A percentile compares a stretch with the other conserved stretches of the same genome.
Conservation (phyloP, 2,888 invertebrate species). For the Dastarcus helophoroides region DNA sequence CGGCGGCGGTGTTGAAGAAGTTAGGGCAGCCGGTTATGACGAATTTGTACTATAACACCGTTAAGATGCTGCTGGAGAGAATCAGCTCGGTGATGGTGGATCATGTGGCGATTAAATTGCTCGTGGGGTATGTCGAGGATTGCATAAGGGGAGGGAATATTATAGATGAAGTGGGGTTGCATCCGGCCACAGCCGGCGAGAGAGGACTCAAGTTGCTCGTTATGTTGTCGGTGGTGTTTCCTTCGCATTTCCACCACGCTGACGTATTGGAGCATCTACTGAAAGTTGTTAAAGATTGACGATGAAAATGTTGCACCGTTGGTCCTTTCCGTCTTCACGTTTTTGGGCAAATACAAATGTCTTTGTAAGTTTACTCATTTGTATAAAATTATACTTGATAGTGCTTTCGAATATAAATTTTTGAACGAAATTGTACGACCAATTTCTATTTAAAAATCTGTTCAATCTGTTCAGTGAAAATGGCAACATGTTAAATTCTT, state of each 20-base stretch:
- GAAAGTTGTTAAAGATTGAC: slow-evolving; percentile 65
- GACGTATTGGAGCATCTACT: slow-evolving; percentile 70
- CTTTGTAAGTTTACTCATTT: slow-evolving; percentile 46
- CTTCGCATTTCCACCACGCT: slow-evolving; percentile 81
- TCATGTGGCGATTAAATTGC: slow-evolving; percentile 68
- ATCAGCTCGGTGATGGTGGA: slow-evolving; percentile 96
- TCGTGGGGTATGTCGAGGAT: slow-evolving; percentile 52
- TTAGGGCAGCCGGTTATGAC: slow-evolving; percentile 91
- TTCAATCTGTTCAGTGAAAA: not conserved
- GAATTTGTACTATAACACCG: slow-evolving; percentile 89
- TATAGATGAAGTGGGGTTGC: slow-evolving; percentile 66
- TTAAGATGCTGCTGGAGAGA: slow-evolving; percentile 88
- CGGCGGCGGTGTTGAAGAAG: slow-evolving; percentile 78
- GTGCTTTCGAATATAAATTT: slow-evolving; percentile 4
- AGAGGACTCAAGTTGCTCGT: slow-evolving; percentile 80
- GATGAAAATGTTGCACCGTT: slow-evolving; percentile 71
- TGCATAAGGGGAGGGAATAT: slow-evolving; percentile 60
- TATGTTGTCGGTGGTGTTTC: slow-evolving; percentile 85
- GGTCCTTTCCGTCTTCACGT: slow-evolving; percentile 73
- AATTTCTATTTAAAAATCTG: not conserved
- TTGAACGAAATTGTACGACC: not conserved
- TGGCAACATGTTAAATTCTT: not conserved
- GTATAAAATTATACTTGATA: not conserved
- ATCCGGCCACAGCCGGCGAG: slow-evolving; percentile 72
- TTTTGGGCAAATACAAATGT: slow-evolving; percentile 77